These are phyloP conservation scores for Eidolon helvum DNA, from an alignment of 2,113 vertebrate genomes.

Conservation along the genomic window DNA sequence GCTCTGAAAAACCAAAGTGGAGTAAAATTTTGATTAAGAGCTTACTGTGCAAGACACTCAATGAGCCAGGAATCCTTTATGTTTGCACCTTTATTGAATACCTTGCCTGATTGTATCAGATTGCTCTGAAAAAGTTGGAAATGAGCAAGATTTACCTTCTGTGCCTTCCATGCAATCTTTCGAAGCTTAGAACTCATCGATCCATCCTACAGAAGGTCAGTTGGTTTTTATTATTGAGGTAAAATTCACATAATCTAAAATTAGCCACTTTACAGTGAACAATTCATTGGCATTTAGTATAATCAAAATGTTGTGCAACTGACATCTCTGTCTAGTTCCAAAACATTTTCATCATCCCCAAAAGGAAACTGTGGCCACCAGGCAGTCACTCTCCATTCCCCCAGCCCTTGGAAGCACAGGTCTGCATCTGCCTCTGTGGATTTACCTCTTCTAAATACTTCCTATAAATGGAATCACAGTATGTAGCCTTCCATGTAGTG, in stretches of 20 bases:
- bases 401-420: accelerated
- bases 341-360: not conserved
- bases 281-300: not conserved
- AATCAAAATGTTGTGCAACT: not conserved
- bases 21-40: not conserved
- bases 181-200: not conserved
- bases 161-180: not conserved
- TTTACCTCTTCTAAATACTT: not conserved
- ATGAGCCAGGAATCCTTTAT: not conserved
- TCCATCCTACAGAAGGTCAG: not conserved
- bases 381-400: too few relatives aligned
- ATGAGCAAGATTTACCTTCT: not conserved
- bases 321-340: not conserved
- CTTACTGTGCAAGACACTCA: not conserved
- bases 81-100: not conserved
- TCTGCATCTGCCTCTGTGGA: not conserved
- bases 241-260: not conserved
- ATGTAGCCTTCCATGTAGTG: not conserved
- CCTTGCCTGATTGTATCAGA: not conserved
- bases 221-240: not conserved
- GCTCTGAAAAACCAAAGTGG: not conserved
- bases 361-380: not conserved
- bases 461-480: not conserved
- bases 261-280: not conserved
- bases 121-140: not conserved